These are phyloP conservation scores for Halcyon chelicuti DNA, from an alignment of 2,797 vertebrate species.

Conservation along the genomic window DNA sequence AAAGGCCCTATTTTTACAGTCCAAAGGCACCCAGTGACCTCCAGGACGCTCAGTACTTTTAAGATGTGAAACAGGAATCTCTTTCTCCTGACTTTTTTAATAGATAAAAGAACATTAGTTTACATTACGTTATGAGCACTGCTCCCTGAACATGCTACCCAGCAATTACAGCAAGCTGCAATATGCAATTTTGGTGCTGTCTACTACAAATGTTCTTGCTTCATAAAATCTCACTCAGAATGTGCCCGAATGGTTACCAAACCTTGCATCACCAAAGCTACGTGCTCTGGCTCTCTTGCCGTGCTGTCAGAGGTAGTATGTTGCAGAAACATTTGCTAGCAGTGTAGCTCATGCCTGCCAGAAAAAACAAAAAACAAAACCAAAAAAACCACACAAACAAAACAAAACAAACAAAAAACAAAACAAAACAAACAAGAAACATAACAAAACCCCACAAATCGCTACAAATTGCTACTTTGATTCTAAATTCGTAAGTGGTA, in stretches of 20 bases:
- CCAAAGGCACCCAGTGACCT: not conserved
- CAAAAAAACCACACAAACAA: no score
- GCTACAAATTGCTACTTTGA: not conserved
- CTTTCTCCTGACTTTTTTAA: not conserved
- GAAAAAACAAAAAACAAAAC: not conserved
- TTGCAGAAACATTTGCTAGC: not conserved
- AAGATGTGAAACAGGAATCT: not conserved
- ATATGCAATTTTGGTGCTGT: not conserved
- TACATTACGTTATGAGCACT: not conserved
- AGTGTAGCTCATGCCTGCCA: not conserved
- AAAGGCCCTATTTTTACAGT: not conserved
- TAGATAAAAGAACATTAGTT: not conserved
- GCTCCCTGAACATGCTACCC: not conserved
- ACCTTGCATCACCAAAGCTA: not conserved
- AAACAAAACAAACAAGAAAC: no score
- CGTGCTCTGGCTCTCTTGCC: accelerated
- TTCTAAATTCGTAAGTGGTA: not conserved
- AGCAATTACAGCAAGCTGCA: not conserved
- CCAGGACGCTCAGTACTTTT: not conserved
- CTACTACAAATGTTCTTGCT: not conserved
- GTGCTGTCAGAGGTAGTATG: not conserved
- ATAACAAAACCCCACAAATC: not conserved
- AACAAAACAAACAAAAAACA: no score
- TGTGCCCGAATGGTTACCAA: not conserved
- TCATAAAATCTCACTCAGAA: not conserved